Evolutionary conservation across 2,113 vertebrate genomes (phyloP), one percentile per base, ranked within the genome.

Genomic region (Saguinus imperator): DNA sequence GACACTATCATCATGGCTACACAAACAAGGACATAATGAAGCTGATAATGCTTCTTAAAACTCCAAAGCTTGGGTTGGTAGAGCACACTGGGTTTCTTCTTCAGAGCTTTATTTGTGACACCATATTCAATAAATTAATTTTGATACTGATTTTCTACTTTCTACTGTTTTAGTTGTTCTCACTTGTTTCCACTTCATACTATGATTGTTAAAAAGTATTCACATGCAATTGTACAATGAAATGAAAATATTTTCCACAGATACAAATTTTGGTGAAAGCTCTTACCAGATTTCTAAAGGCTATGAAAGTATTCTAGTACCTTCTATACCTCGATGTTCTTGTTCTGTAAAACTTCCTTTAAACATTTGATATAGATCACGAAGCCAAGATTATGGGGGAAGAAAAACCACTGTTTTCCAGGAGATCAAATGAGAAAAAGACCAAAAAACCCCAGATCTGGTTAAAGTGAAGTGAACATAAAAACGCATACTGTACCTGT

Each of bases 401-500:
- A 87, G 81, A 96, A 94, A 61, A 88, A 35, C 40, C 85, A 94
- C 20, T 94, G 86, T 93, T 95, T 96, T 94, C 57, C 94, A 96
- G 96, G 97, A 97, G 95, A 97, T 97, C 91, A 97, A 97, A 96
- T 75, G 50, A 95, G 91, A 97, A 93, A 92, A 85, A 97, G 45
- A 93, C 58, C 25, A 50, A 50, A 79, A 79, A 76, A 72, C 64
- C 32, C 64, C n/a, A 66, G 6, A 85, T 90, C 70, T 73, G 85
- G 18, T 94, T 86, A 98, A 96, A 4, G 73, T 97, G 91, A 98
- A 95, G 73, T 97, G 92, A 98, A 95, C 50, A 98, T 97, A 94
- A 93, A 97, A 98, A 96, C 84, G 98, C 90, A 97, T 98, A 98
- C 98, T 97, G 97, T 98, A 99, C 99, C 99, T 99, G 99, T 83